Percentiles rank a stretch among this genome's conserved stretches.
These are phyloP conservation scores for Intellagama lesueurii DNA, from an alignment of 2,797 vertebrate genomes.

Conservation along the genomic window DNA sequence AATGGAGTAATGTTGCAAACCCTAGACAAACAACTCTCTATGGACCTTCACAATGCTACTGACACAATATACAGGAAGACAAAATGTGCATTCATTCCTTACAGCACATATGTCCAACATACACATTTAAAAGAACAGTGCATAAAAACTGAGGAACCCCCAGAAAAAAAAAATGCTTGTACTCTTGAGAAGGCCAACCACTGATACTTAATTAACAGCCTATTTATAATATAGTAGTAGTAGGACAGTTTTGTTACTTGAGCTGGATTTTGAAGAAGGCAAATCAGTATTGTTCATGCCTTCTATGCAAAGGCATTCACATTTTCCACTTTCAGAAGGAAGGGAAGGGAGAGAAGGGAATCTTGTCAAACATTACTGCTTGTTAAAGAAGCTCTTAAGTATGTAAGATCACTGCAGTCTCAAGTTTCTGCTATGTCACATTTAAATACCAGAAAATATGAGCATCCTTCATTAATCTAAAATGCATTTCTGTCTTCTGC, in stretches of 20 bases:
- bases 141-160: neutral
- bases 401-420: neutral
- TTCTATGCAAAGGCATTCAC: neutral
- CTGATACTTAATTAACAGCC: neutral
- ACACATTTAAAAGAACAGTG: neutral
- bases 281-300: neutral
- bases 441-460: neutral
- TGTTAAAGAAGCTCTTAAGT: neutral
- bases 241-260: neutral
- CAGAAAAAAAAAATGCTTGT: neutral
- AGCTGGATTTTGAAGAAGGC: neutral
- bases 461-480: neutral
- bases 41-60: slow-evolving; percentile 9
- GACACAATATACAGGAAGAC: slow-evolving; percentile 18
- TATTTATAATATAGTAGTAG: neutral
- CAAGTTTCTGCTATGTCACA: neutral
- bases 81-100: neutral
- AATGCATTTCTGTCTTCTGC: neutral
- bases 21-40: neutral
- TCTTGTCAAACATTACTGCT: neutral
- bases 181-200: neutral
- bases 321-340: neutral
- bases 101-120: neutral
- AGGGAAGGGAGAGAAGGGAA: neutral
- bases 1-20: neutral